These are phyloP conservation scores for Zoanthus solanderi DNA, from an alignment of 92 coral and sea anemone genomes.

Conservation along the genomic window DNA sequence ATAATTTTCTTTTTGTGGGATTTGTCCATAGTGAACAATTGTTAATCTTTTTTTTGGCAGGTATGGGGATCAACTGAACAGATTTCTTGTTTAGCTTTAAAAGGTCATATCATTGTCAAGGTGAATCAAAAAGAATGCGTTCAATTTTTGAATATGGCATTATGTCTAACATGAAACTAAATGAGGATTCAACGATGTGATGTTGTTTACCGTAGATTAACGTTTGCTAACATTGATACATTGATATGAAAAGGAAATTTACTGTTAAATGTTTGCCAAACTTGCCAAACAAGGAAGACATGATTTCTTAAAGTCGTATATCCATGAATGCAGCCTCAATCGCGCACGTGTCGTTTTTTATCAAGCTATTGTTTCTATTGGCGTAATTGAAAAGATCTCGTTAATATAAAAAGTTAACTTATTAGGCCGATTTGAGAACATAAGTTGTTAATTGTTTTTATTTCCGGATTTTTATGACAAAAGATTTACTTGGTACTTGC, in stretches of 20 bases:
- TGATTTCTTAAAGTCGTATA: background rate
- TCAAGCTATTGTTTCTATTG: background rate
- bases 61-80: slow-evolving; percentile 47
- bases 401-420: slow-evolving; percentile 21
- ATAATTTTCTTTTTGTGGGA: background rate
- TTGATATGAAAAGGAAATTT: slow-evolving; percentile 9
- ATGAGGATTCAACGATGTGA: slow-evolving; percentile 17
- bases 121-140: slow-evolving; percentile 34
- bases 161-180: background rate
- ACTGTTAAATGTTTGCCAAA: slow-evolving; percentile 18
- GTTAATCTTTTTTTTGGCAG: slow-evolving; percentile 21
- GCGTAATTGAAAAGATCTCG: slow-evolving; percentile 26
- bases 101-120: slow-evolving; percentile 44
- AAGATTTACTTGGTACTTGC: background rate
- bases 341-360: slow-evolving; percentile 21
- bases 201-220: slow-evolving; percentile 20
- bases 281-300: background rate
- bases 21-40: slow-evolving; percentile 16
- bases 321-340: background rate
- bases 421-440: slow-evolving; percentile 23
- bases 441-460: slow-evolving; percentile 37
- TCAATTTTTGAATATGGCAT: slow-evolving; percentile 22
- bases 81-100: background rate
- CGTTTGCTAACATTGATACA: slow-evolving; percentile 2
- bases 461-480: slow-evolving; percentile 17